Percentiles rank a stretch among this genome's conserved stretches.
These are phyloP conservation scores for Phyllostomus discolor DNA, from an alignment of 2,113 vertebrate species.

Conservation along the genomic window DNA sequence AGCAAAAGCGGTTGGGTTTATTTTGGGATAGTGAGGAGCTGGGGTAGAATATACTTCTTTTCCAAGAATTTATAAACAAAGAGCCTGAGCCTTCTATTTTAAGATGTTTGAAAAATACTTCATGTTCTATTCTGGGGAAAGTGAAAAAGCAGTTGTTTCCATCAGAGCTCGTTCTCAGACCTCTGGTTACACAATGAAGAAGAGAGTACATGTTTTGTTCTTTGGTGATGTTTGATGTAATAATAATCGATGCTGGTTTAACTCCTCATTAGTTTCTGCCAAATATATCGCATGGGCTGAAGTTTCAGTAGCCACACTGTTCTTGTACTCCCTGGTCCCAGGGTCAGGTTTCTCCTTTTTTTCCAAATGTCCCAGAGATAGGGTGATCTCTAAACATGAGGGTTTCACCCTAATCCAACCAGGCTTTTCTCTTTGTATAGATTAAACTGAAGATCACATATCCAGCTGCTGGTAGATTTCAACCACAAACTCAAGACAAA, in stretches of 20 bases:
- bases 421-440: conserved; percentile 24
- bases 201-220: conserved; percentile 14
- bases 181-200: neutral
- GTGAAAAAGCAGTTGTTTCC: conserved; percentile 41
- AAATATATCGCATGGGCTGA: conserved; percentile 79
- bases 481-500: conserved; percentile 9
- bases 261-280: conserved; percentile 84
- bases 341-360: neutral
- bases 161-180: conserved; percentile 50
- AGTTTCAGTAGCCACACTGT: conserved; percentile 54
- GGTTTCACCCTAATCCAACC: neutral
- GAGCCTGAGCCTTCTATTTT: conserved; percentile 48
- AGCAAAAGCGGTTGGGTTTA: conserved; percentile 51
- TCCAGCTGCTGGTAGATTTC: conserved; percentile 76
- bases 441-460: conserved; percentile 69
- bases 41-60: conserved; percentile 44
- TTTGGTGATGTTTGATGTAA: neutral
- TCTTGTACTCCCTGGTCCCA: neutral
- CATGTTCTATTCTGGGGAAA: conserved; percentile 45
- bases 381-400: neutral
- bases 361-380: neutral
- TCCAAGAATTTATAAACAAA: conserved; percentile 55
- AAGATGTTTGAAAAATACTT: conserved; percentile 54
- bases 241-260: conserved; percentile 76
- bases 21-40: conserved; percentile 56